Evolutionary conservation across 2,888 invertebrate species (phyloP).

Genomic region (Hirudinaria manillensis): DNA sequence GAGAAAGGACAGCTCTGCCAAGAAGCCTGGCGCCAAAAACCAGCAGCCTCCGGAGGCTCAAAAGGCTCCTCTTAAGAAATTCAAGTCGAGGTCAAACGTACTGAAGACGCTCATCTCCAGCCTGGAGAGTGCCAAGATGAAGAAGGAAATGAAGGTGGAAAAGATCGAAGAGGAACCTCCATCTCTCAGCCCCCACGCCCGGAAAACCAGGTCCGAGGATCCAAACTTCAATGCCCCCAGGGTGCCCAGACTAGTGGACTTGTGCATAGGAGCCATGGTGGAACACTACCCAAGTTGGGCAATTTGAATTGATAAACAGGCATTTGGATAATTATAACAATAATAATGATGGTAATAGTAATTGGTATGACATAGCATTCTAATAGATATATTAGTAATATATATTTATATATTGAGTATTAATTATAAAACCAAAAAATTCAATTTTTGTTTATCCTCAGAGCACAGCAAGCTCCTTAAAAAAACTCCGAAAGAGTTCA

Average conservation of each 20-base stretch:
- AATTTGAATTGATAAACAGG: too few relatives aligned
- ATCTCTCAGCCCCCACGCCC: background rate
- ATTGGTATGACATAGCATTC: too few relatives aligned
- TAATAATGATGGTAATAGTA: too few relatives aligned
- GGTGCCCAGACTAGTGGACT: constrained; percentile 51
- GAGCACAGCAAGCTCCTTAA: background rate
- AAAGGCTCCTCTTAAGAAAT: background rate
- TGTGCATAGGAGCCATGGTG: constrained; percentile 50
- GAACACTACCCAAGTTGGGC: constrained; percentile 52
- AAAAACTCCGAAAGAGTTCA: constrained; percentile 15
- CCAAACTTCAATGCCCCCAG: constrained; percentile 53
- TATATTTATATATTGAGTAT: too few relatives aligned
- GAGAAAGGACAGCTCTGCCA: background rate
- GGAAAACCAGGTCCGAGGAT: constrained; percentile 48
- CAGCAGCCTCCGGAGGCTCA: background rate
- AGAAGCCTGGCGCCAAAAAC: background rate
- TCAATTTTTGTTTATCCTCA: background rate
- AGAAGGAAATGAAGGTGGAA: background rate
- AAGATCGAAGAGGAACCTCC: background rate
- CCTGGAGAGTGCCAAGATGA: background rate
- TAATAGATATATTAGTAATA: too few relatives aligned
- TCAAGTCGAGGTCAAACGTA: background rate
- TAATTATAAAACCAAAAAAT: too few relatives aligned
- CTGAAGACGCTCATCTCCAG: background rate
- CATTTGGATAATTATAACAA: too few relatives aligned